Conservation (phyloP, 2,797 vertebrate species). For the Graptemys geographica region DNA sequence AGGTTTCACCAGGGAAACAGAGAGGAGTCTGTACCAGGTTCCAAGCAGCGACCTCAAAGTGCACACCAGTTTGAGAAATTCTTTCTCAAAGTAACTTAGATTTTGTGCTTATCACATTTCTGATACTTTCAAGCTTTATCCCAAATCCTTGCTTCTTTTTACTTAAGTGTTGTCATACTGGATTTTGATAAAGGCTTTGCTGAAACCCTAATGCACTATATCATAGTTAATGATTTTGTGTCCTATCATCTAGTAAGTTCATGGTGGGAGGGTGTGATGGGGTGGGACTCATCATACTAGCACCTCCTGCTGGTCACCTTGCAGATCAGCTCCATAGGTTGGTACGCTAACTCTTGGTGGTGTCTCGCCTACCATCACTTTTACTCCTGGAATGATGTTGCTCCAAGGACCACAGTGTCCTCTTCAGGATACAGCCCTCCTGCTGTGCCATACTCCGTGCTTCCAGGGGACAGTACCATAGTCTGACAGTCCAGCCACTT, state of each 20-base stretch:
- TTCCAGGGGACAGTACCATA: no score
- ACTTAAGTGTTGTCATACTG: background rate
- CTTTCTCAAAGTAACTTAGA: background rate
- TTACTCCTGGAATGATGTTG: no score
- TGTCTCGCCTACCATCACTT: no score
- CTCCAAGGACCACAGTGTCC: no score
- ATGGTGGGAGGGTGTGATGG: background rate
- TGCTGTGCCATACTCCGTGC: no score
- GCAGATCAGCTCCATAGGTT: no score
- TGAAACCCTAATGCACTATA: background rate
- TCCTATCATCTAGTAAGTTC: background rate
- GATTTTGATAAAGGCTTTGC: background rate
- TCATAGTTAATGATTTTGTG: background rate
- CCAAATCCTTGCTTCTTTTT: background rate
- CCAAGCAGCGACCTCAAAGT: background rate
- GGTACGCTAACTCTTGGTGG: no score
- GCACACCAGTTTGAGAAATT: background rate
- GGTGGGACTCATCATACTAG: no score
- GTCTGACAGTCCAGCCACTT: no score
- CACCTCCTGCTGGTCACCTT: no score
- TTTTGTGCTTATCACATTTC: background rate
- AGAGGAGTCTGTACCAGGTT: background rate
- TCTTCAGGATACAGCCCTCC: no score
- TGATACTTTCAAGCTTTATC: background rate
- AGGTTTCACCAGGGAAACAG: background rate